Evolutionary conservation across 1,140 invertebrate species (phyloP), one percentile per base, ranked within the genome.

Genomic region (Leptopilina boulardi): DNA sequence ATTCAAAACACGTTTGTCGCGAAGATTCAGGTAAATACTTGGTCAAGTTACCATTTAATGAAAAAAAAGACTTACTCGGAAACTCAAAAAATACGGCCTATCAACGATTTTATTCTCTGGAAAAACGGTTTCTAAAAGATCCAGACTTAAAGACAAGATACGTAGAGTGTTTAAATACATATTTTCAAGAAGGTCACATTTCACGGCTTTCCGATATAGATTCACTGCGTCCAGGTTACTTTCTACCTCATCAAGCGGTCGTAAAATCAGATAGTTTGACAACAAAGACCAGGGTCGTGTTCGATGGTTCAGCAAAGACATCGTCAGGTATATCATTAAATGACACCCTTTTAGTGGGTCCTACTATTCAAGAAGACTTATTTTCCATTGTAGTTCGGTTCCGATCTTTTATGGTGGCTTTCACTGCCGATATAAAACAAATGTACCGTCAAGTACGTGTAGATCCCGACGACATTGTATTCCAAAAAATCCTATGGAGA

Each of bases 361-460:
- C 74, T 2, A 80, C 70, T 1, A 77, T 77, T 19, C 75, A 77
- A 41, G 11, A 56, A 2, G 30, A 47, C 38, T 3, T 80, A 0
- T 71, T 80, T 21, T 15, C 8, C 8, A 13, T 56, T 9, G 30
- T 80, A 10, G 11, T 86, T 0, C 42, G 78, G 21, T 90, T 89
- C 79, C 51, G 87, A 38, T 79, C 38, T 9, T 76, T 86, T 77
- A n/a, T 66, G 18, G 77, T 82, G 54, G 88, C 84, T 1, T 59
- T 89, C 15, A 85, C 82, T 15, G 87, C 85, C 1, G 90, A 91
- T 75, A 87, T 91, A 9, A 73, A 80, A 44, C 89, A 91, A 78
- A 91, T 91, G 88, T 90, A 89, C 81, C 75, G 87, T 1, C 47
- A 51, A 51, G 3, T 51, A 8, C 3, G 13, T 11, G 13, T n/a